A percentile compares a stretch with the other conserved stretches of the same genome.
Evolutionary conservation across 2,797 vertebrate species (phyloP).

Genomic region (Lindbergichthys nudifrons): DNA sequence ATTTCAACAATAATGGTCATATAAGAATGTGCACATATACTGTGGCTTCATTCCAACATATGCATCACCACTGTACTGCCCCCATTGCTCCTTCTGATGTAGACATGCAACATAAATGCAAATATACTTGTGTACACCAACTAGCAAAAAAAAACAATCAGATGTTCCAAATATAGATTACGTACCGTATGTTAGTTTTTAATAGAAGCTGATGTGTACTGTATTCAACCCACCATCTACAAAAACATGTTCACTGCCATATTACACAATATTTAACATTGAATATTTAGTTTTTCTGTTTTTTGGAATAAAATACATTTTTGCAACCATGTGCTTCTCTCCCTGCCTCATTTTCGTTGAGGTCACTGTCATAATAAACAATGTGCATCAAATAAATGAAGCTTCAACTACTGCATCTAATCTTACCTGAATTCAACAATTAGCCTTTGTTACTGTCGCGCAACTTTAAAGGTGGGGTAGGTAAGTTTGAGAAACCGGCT

Average conservation of each 20-base stretch:
- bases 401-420: background rate
- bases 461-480: slow-evolving; percentile 1
- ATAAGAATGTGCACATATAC: background rate
- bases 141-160: background rate
- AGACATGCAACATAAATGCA: background rate
- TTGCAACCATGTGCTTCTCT: background rate
- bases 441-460: background rate
- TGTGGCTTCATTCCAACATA: background rate
- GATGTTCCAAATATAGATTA: background rate
- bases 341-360: background rate
- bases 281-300: background rate
- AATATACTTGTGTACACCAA: background rate
- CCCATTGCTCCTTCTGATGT: background rate
- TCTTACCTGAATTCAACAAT: background rate
- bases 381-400: background rate
- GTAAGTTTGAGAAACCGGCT: too few species aligned
- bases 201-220: background rate
- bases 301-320: background rate
- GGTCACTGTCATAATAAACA: slow-evolving; percentile 3
- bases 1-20: slow-evolving; percentile 13
- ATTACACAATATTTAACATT: background rate
- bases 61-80: background rate
- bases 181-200: background rate
- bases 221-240: background rate
- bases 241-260: background rate